phyloP scores from a whole-genome alignment of 2,113 vertebrate genomes.

The Gnathonemus longibarbis region DNA sequence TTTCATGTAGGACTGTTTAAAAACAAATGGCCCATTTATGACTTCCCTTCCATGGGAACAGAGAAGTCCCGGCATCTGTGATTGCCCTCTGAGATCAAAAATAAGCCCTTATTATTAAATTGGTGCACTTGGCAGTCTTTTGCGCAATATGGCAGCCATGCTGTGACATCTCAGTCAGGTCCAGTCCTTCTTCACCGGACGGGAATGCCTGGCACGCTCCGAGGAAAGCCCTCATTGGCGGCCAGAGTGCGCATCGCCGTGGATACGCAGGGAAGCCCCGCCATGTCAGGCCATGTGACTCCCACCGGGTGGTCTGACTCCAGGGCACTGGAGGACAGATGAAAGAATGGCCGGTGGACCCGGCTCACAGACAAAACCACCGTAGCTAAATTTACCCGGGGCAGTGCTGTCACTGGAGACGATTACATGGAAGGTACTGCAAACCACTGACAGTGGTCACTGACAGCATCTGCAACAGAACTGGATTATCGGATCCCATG shows the following conservation, averaged over 20 bases:
- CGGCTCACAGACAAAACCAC: slow-evolving; percentile 38
- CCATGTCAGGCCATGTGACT: slow-evolving; percentile 14
- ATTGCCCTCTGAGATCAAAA: slow-evolving; percentile 25
- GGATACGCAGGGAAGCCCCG: slow-evolving; percentile 17
- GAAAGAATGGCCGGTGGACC: slow-evolving; percentile 22
- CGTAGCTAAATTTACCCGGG: background rate
- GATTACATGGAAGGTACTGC: slow-evolving; percentile 16
- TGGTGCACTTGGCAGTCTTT: slow-evolving; percentile 20
- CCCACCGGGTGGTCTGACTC: slow-evolving; percentile 16
- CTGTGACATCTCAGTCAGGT: slow-evolving; percentile 23
- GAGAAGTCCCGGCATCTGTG: slow-evolving; percentile 22
- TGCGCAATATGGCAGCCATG: slow-evolving; percentile 16
- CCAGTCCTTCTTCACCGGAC: background rate
- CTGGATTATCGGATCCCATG: background rate
- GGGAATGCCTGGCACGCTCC: slow-evolving; percentile 18
- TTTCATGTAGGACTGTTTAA: slow-evolving; percentile 33
- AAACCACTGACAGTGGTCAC: background rate
- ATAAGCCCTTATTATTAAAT: slow-evolving; percentile 36
- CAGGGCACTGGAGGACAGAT: slow-evolving; percentile 2
- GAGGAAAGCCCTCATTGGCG: slow-evolving; percentile 23
- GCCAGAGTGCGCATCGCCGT: slow-evolving; percentile 12
- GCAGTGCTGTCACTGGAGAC: slow-evolving; percentile 18
- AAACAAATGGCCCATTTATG: slow-evolving; percentile 31
- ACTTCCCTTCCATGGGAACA: slow-evolving; percentile 32
- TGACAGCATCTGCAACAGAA: background rate